Percentiles rank a stretch among this genome's conserved stretches.
These are phyloP conservation scores for Holothuria leucospilota DNA, from an alignment of 53 echinoderm and acorn worm species.

Conservation along the genomic window DNA sequence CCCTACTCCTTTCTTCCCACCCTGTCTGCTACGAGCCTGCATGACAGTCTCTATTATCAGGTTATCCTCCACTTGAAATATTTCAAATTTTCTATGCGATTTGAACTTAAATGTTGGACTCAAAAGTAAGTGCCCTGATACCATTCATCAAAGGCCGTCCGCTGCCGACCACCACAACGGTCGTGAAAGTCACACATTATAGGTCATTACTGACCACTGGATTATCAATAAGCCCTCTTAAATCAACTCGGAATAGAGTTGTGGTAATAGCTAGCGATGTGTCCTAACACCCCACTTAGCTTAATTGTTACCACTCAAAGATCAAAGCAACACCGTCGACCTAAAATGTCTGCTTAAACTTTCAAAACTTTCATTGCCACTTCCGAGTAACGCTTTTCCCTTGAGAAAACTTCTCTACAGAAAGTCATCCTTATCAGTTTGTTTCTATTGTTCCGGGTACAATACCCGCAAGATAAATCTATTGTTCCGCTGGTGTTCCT, in stretches of 20 bases:
- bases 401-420: too few species aligned
- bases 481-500: constrained; percentile 19
- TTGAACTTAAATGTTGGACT: too few species aligned
- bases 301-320: constrained; percentile 23
- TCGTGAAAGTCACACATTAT: background rate
- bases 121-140: background rate
- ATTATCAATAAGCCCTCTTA: background rate
- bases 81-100: too few species aligned
- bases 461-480: constrained; percentile 8
- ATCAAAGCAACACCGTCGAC: constrained; percentile 4
- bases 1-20: too few species aligned
- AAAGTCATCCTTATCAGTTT: too few species aligned
- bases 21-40: too few species aligned
- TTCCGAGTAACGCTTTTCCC: constrained; percentile 2
- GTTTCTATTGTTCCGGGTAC: constrained; percentile 12
- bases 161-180: background rate
- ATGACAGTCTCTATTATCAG: too few species aligned
- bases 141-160: background rate
- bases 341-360: background rate
- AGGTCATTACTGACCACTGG: constrained; percentile 29
- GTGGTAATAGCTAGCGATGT: background rate
- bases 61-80: too few species aligned
- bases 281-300: constrained; percentile 15
- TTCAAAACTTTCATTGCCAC: background rate
- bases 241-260: background rate